Percentiles rank a stretch among this genome's conserved stretches.
Conservation (phyloP, 2,888 invertebrate species). For the Archips xylosteana region DNA sequence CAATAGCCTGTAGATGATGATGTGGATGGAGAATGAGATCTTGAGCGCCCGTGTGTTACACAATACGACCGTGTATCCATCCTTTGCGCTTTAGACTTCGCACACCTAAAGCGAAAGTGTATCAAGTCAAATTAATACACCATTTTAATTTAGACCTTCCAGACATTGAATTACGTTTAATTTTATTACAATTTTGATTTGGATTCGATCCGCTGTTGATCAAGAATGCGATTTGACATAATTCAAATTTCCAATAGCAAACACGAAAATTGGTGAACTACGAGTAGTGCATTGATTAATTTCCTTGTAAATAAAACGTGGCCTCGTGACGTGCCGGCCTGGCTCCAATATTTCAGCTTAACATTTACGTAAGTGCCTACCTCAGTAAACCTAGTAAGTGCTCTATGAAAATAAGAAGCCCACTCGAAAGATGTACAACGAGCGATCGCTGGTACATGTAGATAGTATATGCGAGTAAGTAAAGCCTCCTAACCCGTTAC, state of each 20-base stretch:
- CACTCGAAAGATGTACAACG: slow-evolving; percentile 28
- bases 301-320: not conserved
- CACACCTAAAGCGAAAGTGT: too few relatives aligned
- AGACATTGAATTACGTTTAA: too few relatives aligned
- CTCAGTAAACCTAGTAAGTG: slow-evolving; percentile 33
- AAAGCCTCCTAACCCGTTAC: slow-evolving; percentile 23
- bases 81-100: too few relatives aligned
- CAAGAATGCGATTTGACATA: not conserved
- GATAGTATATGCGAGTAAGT: slow-evolving; percentile 1
- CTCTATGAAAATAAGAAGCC: slow-evolving; percentile 41
- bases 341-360: slow-evolving; percentile 32
- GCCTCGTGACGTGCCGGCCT: not conserved
- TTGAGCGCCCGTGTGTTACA: too few relatives aligned
- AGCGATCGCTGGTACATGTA: slow-evolving; percentile 23
- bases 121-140: too few relatives aligned
- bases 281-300: not conserved
- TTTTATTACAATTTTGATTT: too few relatives aligned
- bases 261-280: not conserved
- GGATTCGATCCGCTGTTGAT: too few relatives aligned
- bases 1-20: too few relatives aligned
- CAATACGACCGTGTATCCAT: too few relatives aligned
- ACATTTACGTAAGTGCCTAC: slow-evolving; percentile 29
- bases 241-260: not conserved
- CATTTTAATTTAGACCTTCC: too few relatives aligned
- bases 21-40: too few relatives aligned